Percentiles rank a stretch among this genome's conserved stretches.
phyloP scores from a whole-genome alignment of 2,113 vertebrate genomes.

The Desmodus rotundus region DNA sequence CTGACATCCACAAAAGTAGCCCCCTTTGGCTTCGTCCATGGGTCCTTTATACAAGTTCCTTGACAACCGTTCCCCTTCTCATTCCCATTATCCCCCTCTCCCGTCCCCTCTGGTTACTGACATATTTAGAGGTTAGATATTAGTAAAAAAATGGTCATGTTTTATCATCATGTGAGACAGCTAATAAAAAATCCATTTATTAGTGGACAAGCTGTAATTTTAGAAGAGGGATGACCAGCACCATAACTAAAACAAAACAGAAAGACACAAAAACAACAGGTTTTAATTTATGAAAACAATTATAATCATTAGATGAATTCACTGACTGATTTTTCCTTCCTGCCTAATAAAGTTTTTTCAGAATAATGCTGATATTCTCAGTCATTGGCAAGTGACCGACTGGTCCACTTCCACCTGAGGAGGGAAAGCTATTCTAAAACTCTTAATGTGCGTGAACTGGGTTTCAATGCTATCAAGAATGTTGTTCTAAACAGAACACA shows the following conservation, averaged over 20 bases:
- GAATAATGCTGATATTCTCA: background rate
- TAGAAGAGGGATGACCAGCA: background rate
- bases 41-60: too few relatives aligned
- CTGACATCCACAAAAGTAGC: background rate
- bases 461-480: background rate
- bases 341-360: background rate
- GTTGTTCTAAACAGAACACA: background rate
- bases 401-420: background rate
- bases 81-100: too few relatives aligned
- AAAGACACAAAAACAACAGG: background rate
- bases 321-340: background rate
- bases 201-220: conserved; percentile 25
- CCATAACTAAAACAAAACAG: conserved; percentile 7
- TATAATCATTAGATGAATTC: background rate
- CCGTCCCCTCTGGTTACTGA: too few relatives aligned
- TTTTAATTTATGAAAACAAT: background rate
- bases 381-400: background rate
- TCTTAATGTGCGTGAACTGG: background rate
- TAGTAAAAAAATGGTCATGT: background rate
- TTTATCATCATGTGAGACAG: background rate
- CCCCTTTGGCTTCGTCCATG: too few relatives aligned
- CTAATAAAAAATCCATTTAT: background rate
- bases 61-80: too few relatives aligned
- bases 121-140: background rate
- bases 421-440: background rate